Evolutionary conservation across 2,113 vertebrate genomes (phyloP).

Genomic region (Chamaea fasciata): DNA sequence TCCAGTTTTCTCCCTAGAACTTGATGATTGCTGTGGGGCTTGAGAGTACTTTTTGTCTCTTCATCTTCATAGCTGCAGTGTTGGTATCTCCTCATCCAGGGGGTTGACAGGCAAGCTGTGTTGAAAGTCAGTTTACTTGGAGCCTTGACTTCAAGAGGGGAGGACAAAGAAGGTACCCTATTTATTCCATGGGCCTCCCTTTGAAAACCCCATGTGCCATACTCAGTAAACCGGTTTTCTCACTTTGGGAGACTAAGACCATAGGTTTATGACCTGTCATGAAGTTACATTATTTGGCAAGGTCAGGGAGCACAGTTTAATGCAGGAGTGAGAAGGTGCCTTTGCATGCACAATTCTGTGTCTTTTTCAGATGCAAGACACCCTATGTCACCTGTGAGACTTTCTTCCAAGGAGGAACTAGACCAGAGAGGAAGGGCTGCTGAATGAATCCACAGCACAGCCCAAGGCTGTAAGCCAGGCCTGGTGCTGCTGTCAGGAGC

Average conservation of each 20-base stretch:
- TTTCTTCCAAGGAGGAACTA: background rate
- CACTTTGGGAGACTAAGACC: background rate
- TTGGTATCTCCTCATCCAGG: background rate
- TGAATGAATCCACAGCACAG: background rate
- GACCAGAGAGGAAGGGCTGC: background rate
- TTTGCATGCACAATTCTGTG: rapidly evolving
- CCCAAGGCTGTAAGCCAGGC: background rate
- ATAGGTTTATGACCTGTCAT: background rate
- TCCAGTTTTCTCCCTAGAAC: background rate
- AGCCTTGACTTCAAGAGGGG: background rate
- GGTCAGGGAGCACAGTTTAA: background rate
- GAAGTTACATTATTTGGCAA: background rate
- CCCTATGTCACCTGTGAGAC: background rate
- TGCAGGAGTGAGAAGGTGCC: background rate
- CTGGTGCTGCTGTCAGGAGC: background rate
- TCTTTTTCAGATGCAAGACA: background rate
- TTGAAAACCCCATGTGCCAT: background rate
- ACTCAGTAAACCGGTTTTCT: background rate
- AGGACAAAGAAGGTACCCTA: rapidly evolving
- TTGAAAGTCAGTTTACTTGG: background rate
- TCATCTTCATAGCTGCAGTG: background rate
- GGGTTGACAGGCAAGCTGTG: background rate
- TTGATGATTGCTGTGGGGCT: background rate
- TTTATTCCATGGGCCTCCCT: background rate
- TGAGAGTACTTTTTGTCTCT: background rate